These are phyloP conservation scores for Palaemon carinicauda DNA, from an alignment of 1,140 invertebrate species.

Conservation along the genomic window DNA sequence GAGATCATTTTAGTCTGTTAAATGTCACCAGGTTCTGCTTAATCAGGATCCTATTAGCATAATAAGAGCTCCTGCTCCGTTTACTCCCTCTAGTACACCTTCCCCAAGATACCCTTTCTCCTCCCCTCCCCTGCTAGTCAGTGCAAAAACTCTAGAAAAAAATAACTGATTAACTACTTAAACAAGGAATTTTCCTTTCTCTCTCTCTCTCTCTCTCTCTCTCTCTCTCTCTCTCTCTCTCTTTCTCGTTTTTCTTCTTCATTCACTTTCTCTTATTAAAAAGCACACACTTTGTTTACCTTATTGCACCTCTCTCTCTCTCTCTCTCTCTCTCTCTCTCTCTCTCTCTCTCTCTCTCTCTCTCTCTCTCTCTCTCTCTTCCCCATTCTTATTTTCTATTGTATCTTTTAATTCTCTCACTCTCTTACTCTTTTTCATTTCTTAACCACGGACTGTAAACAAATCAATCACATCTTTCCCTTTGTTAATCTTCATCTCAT, in stretches of 20 bases:
- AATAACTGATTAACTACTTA: too few species aligned
- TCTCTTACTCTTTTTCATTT: background rate
- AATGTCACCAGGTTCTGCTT: too few species aligned
- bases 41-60: too few species aligned
- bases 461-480: background rate
- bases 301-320: background rate
- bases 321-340: background rate
- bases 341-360: background rate
- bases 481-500: background rate
- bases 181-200: background rate
- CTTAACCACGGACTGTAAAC: background rate
- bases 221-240: background rate
- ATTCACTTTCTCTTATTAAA: background rate
- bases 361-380: background rate
- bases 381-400: background rate
- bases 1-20: background rate
- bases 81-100: too few species aligned
- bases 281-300: background rate
- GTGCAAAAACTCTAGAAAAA: too few species aligned
- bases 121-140: too few species aligned
- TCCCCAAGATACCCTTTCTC: too few species aligned
- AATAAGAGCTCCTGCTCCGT: too few species aligned
- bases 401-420: background rate
- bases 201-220: background rate
- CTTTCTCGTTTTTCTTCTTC: background rate